phyloP scores from a whole-genome alignment of 2,113 vertebrate species.

The Passerina amoena region DNA sequence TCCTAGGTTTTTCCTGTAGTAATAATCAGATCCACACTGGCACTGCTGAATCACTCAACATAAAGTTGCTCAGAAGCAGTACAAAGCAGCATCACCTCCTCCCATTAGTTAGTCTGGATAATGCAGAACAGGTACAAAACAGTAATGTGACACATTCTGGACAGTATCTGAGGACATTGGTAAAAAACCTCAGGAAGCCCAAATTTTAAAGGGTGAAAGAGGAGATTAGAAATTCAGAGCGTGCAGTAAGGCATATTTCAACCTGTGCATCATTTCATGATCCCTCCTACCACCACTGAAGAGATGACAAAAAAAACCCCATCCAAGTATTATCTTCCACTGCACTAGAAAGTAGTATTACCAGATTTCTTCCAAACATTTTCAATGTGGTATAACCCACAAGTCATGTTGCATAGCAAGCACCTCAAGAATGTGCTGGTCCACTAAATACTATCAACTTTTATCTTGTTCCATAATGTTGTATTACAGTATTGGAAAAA shows the following conservation, averaged over 20 bases:
- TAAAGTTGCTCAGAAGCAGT: not conserved
- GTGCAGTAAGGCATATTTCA: not conserved
- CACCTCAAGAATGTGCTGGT: not conserved
- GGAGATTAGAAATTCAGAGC: not conserved
- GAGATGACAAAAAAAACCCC: not conserved
- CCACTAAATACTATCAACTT: not conserved
- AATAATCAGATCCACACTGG: not conserved
- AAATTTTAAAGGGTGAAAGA: not conserved
- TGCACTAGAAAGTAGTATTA: not conserved
- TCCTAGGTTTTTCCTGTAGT: not conserved
- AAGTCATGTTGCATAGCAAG: not conserved
- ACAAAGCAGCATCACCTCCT: not conserved
- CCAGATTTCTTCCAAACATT: not conserved
- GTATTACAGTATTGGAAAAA: not conserved
- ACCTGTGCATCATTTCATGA: accelerated
- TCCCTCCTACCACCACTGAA: not conserved
- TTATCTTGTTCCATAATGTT: not conserved
- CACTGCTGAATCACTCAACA: not conserved
- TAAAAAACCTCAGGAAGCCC: not conserved
- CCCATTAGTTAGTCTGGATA: not conserved
- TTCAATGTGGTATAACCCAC: not conserved
- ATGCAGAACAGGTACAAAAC: not conserved
- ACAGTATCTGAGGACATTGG: not conserved
- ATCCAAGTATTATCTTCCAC: not conserved
- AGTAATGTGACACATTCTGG: accelerated